These are phyloP conservation scores for Caenorhabditis brenneri DNA, from an alignment of 1,140 invertebrate species.

Conservation along the genomic window DNA sequence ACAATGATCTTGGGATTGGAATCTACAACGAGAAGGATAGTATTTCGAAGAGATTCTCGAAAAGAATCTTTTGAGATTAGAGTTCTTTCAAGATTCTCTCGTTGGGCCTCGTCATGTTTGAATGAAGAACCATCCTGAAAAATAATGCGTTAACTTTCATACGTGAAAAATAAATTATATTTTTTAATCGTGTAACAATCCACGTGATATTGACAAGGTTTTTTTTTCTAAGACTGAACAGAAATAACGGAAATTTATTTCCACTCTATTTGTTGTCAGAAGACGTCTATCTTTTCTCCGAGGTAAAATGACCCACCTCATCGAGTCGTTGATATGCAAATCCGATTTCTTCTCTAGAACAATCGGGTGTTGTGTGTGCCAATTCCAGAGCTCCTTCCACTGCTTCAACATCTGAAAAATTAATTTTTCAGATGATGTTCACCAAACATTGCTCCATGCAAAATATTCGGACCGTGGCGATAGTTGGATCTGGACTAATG, in stretches of 20 bases:
- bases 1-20: background rate
- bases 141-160: background rate
- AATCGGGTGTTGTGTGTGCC: background rate
- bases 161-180: background rate
- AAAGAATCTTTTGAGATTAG: background rate
- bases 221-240: background rate
- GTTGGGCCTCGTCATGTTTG: background rate
- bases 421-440: slow-evolving; percentile 22
- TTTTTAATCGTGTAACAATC: background rate
- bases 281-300: background rate
- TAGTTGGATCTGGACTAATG: slow-evolving; percentile 62
- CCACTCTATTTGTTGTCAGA: background rate
- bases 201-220: background rate
- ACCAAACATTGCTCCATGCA: background rate
- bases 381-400: background rate
- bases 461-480: slow-evolving; percentile 58
- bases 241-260: too few species aligned
- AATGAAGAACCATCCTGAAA: slow-evolving; percentile 11
- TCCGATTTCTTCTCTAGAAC: background rate
- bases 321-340: background rate
- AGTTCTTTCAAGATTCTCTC: slow-evolving; percentile 1
- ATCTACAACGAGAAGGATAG: background rate
- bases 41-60: background rate
- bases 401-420: background rate
- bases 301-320: background rate